phyloP scores from a whole-genome alignment of 2,113 vertebrate genomes.

The Neomonachus schauinslandi region DNA sequence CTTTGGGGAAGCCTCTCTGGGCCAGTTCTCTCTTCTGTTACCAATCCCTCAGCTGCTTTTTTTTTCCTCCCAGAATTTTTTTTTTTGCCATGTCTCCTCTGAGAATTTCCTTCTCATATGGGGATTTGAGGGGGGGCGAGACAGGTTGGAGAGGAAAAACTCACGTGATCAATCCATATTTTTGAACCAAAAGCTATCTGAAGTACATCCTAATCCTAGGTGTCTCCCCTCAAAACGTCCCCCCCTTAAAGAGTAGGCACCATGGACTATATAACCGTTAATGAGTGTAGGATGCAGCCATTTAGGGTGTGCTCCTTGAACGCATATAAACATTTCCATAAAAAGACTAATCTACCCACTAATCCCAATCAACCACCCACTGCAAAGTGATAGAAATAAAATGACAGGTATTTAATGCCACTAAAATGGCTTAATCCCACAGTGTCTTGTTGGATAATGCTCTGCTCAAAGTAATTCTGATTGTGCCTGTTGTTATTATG shows the following conservation, averaged over 20 bases:
- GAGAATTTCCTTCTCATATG: background rate
- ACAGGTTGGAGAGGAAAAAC: background rate
- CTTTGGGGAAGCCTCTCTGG: background rate
- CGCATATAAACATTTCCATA: constrained; percentile 54
- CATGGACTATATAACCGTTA: background rate
- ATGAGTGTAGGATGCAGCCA: background rate
- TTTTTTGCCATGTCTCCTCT: background rate
- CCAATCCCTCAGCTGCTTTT: background rate
- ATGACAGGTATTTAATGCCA: constrained; percentile 73
- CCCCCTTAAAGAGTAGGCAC: background rate
- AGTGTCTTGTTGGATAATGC: constrained; percentile 65
- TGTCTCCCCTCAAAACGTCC: background rate
- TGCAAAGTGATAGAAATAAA: constrained; percentile 64
- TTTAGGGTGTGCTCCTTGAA: constrained; percentile 33
- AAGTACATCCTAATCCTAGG: background rate
- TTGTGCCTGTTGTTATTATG: constrained; percentile 67
- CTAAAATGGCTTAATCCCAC: constrained; percentile 61
- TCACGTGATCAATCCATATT: background rate
- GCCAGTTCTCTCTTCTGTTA: background rate
- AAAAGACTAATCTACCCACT: constrained; percentile 67
- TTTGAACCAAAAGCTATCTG: constrained; percentile 2
- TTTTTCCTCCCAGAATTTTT: background rate
- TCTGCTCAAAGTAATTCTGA: constrained; percentile 65
- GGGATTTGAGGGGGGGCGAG: background rate
- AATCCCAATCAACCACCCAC: constrained; percentile 74